Evolutionary conservation across 2,113 vertebrate species (phyloP).

Genomic region (Platysternon megacephalum): DNA sequence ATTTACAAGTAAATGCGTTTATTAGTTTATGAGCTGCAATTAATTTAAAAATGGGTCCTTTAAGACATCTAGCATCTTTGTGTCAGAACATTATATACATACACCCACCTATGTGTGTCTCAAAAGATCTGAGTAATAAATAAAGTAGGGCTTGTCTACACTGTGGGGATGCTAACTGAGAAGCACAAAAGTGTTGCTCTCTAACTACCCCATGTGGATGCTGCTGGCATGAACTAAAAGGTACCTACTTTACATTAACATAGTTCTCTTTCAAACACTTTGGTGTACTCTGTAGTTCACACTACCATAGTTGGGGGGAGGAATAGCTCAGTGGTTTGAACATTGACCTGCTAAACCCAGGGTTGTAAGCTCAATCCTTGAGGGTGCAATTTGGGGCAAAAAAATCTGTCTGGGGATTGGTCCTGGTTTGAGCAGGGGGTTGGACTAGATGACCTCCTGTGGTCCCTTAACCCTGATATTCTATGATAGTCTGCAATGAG

Average conservation of each 20-base stretch:
- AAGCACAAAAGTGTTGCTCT: not conserved
- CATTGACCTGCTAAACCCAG: too few relatives aligned
- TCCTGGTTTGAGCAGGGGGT: too few relatives aligned
- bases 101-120: not conserved
- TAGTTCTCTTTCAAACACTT: not conserved
- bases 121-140: not conserved
- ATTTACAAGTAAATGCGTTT: not conserved
- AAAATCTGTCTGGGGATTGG: too few relatives aligned
- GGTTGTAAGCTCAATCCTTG: too few relatives aligned
- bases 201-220: not conserved
- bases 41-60: not conserved
- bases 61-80: not conserved
- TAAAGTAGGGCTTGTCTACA: not conserved
- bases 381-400: too few relatives aligned
- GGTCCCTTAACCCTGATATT: too few relatives aligned
- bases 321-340: too few relatives aligned
- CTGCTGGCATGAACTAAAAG: not conserved
- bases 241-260: not conserved
- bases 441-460: too few relatives aligned
- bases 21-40: not conserved
- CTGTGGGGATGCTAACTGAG: not conserved
- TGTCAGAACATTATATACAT: not conserved
- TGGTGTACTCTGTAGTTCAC: not conserved
- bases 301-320: not conserved
- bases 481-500: not conserved